Percentiles rank a stretch among this genome's conserved stretches.
Evolutionary conservation across 2,113 vertebrate species (phyloP).

Genomic region (Hyla sarda): DNA sequence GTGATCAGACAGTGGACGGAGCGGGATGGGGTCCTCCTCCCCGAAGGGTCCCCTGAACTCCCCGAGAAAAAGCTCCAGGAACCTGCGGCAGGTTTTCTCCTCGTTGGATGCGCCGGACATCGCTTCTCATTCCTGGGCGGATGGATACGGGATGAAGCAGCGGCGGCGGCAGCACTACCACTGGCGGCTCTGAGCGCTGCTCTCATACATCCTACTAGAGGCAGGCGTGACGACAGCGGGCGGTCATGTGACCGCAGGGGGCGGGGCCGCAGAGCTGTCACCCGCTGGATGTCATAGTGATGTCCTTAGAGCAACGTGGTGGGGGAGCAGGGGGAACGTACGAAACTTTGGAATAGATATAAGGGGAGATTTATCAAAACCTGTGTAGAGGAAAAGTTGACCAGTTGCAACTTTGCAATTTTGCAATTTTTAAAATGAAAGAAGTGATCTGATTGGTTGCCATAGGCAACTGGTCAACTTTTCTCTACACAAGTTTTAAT

Average conservation of each 20-base stretch:
- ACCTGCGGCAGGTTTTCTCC: conserved; percentile 96
- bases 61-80: conserved; percentile 92
- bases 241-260: conserved; percentile 59
- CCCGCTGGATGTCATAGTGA: neutral
- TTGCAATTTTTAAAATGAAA: no score
- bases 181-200: conserved; percentile 46
- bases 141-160: conserved; percentile 59
- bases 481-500: no score
- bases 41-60: conserved; percentile 93
- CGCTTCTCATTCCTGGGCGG: conserved; percentile 83
- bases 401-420: no score
- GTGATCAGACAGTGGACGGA: conserved; percentile 84
- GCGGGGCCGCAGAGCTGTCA: conserved; percentile 60
- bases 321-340: no score
- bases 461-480: no score
- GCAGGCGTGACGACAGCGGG: conserved; percentile 70
- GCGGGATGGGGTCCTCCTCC: conserved; percentile 83
- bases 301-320: no score
- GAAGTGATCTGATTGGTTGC: no score
- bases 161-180: conserved; percentile 63
- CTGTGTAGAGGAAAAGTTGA: no score
- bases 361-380: no score
- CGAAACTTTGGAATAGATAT: no score
- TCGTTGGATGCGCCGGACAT: conserved; percentile 90
- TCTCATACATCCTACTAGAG: conserved; percentile 18